Evolutionary conservation across 2,113 vertebrate genomes (phyloP).

Genomic region (Gallinago paraguaiae): DNA sequence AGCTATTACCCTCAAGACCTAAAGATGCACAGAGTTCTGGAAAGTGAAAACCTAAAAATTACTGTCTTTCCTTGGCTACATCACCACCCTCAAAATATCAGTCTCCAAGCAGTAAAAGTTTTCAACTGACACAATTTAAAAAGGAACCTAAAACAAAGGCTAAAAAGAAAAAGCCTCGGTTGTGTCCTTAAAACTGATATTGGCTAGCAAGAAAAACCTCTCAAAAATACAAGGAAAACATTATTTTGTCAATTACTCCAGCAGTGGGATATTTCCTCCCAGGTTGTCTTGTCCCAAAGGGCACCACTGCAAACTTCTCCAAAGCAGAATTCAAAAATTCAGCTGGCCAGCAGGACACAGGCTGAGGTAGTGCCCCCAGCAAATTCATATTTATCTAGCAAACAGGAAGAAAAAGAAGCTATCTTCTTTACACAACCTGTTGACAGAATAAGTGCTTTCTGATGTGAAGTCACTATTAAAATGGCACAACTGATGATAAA

Average conservation of each 20-base stretch:
- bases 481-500: neutral
- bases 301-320: neutral
- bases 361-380: neutral
- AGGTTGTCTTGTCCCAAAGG: neutral
- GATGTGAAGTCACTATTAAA: neutral
- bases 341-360: neutral
- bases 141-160: neutral
- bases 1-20: neutral
- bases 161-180: neutral
- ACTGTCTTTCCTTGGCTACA: neutral
- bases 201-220: neutral
- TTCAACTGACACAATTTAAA: neutral
- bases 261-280: neutral
- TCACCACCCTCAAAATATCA: neutral
- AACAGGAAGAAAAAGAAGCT: neutral
- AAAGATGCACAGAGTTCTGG: neutral
- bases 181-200: neutral
- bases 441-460: neutral
- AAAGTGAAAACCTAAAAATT: neutral
- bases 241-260: neutral
- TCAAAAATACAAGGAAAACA: neutral
- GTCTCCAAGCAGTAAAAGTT: neutral
- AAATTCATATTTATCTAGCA: neutral
- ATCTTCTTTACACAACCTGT: neutral
- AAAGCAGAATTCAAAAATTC: neutral